Percentiles rank a stretch among this genome's conserved stretches.
These are phyloP conservation scores for Anguilla rostrata DNA, from an alignment of 2,113 vertebrate genomes.

Conservation along the genomic window DNA sequence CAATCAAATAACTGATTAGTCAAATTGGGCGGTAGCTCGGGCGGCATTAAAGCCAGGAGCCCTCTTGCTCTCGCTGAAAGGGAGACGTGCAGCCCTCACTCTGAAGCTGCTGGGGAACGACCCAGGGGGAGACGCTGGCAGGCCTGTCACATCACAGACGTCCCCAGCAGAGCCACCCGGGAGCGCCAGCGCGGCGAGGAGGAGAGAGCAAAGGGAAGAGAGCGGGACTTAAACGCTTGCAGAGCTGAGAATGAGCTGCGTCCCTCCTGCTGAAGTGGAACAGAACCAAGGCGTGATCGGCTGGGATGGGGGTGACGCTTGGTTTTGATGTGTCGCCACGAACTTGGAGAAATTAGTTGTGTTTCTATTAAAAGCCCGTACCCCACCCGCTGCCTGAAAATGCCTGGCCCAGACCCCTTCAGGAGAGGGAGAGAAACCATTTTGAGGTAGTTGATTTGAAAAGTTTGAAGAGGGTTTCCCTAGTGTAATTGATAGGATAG, in stretches of 20 bases:
- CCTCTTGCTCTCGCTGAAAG: neutral
- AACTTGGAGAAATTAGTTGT: neutral
- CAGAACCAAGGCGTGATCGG: neutral
- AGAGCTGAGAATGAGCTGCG: constrained; percentile 25
- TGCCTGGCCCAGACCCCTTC: neutral
- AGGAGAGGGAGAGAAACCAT: neutral
- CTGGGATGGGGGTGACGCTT: neutral
- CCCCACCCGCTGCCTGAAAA: neutral
- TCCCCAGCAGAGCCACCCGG: constrained; percentile 65
- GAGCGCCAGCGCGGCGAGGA: constrained; percentile 57
- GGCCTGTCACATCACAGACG: constrained; percentile 51
- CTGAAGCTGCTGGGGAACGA: neutral
- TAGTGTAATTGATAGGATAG: neutral
- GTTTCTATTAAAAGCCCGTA: constrained; percentile 13
- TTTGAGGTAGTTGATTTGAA: neutral
- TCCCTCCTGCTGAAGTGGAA: constrained; percentile 17
- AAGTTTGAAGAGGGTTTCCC: neutral
- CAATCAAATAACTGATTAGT: neutral
- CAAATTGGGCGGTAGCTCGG: neutral
- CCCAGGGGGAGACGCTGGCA: neutral
- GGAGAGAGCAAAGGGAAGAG: neutral
- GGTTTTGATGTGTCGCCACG: neutral
- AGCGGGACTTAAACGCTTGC: constrained; percentile 30
- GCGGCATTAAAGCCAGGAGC: neutral
- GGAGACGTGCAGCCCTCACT: neutral